Evolutionary conservation across 2,888 invertebrate genomes (phyloP).

Genomic region (Amiota minor): DNA sequence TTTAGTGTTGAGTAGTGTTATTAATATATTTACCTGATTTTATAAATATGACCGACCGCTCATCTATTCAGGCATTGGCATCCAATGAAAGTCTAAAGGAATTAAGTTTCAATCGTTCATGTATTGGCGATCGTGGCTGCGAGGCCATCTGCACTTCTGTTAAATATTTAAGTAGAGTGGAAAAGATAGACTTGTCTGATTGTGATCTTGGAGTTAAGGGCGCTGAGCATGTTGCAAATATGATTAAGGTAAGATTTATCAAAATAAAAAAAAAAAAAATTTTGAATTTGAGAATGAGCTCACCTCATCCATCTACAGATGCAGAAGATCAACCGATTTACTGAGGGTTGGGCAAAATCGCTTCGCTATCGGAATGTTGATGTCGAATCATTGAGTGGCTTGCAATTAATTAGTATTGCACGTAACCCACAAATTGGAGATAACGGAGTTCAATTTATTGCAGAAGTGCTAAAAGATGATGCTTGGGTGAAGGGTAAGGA

Average conservation of each 20-base stretch:
- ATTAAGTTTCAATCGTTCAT: constrained; percentile 80
- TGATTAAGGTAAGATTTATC: constrained; percentile 76
- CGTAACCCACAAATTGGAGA: constrained; percentile 81
- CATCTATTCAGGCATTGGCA: constrained; percentile 75
- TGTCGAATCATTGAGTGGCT: constrained; percentile 82
- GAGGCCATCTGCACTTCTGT: constrained; percentile 81
- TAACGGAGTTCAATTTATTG: constrained; percentile 77
- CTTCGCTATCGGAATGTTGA: constrained; percentile 84
- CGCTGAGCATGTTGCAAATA: constrained; percentile 79
- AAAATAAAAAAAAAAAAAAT: too few species aligned
- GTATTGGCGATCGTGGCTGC: constrained; percentile 83
- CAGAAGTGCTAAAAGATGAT: constrained; percentile 83
- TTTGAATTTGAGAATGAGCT: background rate
- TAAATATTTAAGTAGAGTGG: constrained; percentile 79
- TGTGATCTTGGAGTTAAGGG: constrained; percentile 80
- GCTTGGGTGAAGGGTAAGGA: constrained; percentile 82
- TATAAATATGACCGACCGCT: background rate
- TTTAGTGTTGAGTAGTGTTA: too few species aligned
- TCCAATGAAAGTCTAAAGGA: constrained; percentile 79
- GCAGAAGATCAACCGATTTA: constrained; percentile 82
- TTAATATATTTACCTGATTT: background rate
- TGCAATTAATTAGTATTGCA: constrained; percentile 81
- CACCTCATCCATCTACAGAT: constrained; percentile 70
- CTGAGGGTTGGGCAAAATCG: constrained; percentile 87
- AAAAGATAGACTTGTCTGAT: constrained; percentile 80